Evolutionary conservation across 2,797 vertebrate species (phyloP).

Genomic region (Ammospiza maritima): DNA sequence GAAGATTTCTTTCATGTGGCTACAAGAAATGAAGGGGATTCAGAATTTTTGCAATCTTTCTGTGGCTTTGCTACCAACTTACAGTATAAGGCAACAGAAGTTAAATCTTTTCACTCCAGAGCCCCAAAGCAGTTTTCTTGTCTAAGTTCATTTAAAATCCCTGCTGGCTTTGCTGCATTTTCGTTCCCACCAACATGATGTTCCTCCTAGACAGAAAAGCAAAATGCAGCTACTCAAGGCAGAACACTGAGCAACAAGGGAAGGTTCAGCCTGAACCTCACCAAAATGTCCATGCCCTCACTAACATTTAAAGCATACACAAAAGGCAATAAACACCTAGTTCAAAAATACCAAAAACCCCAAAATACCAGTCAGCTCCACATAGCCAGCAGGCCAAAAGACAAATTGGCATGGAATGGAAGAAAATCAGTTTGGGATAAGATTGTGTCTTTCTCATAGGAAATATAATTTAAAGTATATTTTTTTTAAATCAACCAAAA

Average conservation of each 20-base stretch:
- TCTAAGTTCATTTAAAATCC: background rate
- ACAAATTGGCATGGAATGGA: background rate
- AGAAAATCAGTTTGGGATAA: background rate
- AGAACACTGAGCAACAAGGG: background rate
- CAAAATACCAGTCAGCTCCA: background rate
- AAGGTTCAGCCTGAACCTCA: background rate
- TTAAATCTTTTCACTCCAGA: background rate
- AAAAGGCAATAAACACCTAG: background rate
- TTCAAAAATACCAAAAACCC: background rate
- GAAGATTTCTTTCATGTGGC: background rate
- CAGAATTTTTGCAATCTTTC: background rate
- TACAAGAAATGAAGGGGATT: background rate
- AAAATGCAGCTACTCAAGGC: background rate
- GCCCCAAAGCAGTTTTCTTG: background rate
- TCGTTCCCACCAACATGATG: accelerated
- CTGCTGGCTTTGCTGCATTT: background rate
- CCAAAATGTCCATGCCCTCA: background rate
- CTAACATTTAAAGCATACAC: background rate
- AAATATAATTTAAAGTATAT: background rate
- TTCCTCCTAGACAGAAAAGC: background rate
- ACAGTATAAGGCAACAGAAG: background rate
- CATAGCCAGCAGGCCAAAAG: background rate
- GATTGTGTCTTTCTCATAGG: background rate
- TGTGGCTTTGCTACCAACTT: background rate
- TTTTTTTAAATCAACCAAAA: background rate